Conservation (phyloP, 2,888 invertebrate species). For the Crocallis elinguaria region DNA sequence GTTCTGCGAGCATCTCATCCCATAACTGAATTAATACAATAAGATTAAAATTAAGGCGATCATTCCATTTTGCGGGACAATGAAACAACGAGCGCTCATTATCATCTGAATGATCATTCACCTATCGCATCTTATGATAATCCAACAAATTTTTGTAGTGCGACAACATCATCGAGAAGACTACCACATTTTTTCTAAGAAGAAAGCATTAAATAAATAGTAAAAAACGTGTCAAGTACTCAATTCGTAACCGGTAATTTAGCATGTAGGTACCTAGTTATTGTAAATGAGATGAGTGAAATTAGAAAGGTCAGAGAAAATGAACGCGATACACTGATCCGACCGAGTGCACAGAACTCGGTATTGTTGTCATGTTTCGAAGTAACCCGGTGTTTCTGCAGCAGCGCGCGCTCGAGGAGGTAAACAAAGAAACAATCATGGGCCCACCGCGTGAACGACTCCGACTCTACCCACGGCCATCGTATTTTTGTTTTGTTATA, state of each 20-base stretch:
- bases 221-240: background rate
- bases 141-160: too few relatives aligned
- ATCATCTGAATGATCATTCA: too few relatives aligned
- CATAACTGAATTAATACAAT: too few relatives aligned
- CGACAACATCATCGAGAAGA: too few relatives aligned
- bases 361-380: constrained; percentile 19
- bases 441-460: constrained; percentile 28
- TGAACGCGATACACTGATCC: constrained; percentile 36
- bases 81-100: too few relatives aligned
- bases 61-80: too few relatives aligned
- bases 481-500: constrained; percentile 42
- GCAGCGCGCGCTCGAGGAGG: too few relatives aligned
- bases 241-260: constrained; percentile 4
- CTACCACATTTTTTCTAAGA: too few relatives aligned
- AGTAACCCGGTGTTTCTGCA: background rate
- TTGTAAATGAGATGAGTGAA: constrained; percentile 50
- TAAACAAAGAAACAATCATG: constrained; percentile 44
- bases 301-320: constrained; percentile 68
- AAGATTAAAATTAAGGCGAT: too few relatives aligned
- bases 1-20: too few relatives aligned
- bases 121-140: too few relatives aligned
- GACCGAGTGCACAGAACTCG: constrained; percentile 26
- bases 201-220: too few relatives aligned
- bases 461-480: constrained; percentile 25
- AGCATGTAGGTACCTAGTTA: constrained; percentile 22